Base-by-base conservation (phyloP, 2,113 vertebrate genomes). In the Protobothrops flavoviridis region DNA sequence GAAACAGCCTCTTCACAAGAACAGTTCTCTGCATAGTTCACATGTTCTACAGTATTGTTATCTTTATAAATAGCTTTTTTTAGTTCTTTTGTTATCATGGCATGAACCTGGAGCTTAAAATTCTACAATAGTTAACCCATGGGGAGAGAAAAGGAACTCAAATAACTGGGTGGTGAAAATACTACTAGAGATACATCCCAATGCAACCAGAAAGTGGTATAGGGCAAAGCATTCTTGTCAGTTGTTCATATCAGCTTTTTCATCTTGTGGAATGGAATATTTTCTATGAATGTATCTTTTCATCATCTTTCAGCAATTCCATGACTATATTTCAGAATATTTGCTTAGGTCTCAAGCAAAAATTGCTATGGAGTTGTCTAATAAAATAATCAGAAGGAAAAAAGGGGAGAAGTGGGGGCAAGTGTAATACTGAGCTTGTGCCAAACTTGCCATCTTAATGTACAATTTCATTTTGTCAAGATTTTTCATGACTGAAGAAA, bases 371-470 rank as follows among this genome's bases (percentile, higher is more conserved):
- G 15, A 1, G 4, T 24, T 33, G 43, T 12, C 20, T 92, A 50
- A 45, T 39, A 56, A 26, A 87, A 87, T 20, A 7, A 0, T 6
- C 50, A 53, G 88, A 55, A 50, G 33, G 29, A 64, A 61, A 64
- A 23, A 3, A 29, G 3, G 1, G 0, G 8, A 11, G 86, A 1
- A 26, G 24, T 9, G 2, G 2, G 1, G 52, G 4, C 4, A 1
- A 23, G 24, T 8, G 8, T 20, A 39, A 92, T 48, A 64, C 56
- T 86, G 56, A 39, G 9, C 43, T 61, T 39, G 3, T 52, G 0
- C n/a, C 21, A 81, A 81, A 81, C 39, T 69, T 52, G 17, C 43
- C 39, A 13, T 64, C 3, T 57, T 61, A 33, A 52, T 11, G 11
- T 87, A 0, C 21, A 55, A 15, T 43, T 0, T 15, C 9, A 39